phyloP scores from a whole-genome alignment of 2,797 vertebrate species.

The Cirrhinus molitorella region DNA sequence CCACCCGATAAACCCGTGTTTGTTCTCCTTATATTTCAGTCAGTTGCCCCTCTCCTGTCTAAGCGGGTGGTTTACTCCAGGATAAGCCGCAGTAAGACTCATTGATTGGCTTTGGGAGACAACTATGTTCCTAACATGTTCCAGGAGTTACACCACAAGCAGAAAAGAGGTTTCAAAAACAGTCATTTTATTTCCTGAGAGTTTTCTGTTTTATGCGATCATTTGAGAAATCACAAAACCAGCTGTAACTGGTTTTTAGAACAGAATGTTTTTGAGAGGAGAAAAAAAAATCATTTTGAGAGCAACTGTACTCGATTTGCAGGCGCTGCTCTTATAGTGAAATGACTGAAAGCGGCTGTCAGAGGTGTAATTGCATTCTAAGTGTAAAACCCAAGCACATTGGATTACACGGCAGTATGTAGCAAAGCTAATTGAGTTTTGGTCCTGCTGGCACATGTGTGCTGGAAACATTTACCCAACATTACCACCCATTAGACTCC shows the following conservation, averaged over 20 bases:
- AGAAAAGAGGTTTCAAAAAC: background rate
- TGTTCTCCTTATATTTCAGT: no score
- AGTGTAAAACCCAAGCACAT: slow-evolving; percentile 73
- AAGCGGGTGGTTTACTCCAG: background rate
- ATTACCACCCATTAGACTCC: slow-evolving; percentile 75
- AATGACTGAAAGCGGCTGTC: slow-evolving; percentile 72
- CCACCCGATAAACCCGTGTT: no score
- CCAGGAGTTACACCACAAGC: background rate
- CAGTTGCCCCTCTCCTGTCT: background rate
- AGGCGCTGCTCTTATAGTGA: slow-evolving; percentile 63
- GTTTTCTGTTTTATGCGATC: background rate
- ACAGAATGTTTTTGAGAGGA: slow-evolving; percentile 42
- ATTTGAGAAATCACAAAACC: slow-evolving; percentile 2
- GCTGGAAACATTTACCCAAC: slow-evolving; percentile 78
- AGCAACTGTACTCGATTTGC: slow-evolving; percentile 46
- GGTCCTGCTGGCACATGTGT: slow-evolving; percentile 75
- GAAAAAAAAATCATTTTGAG: slow-evolving; percentile 50
- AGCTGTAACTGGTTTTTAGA: background rate
- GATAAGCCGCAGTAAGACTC: background rate
- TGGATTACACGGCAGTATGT: slow-evolving; percentile 73
- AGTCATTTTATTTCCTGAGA: background rate
- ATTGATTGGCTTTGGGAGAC: background rate
- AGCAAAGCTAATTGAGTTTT: slow-evolving; percentile 76
- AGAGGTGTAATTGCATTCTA: slow-evolving; percentile 77
- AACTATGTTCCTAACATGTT: background rate